A percentile compares a stretch with the other conserved stretches of the same genome.
phyloP scores from a whole-genome alignment of 2,113 vertebrate species.

The Archocentrus centrarchus region DNA sequence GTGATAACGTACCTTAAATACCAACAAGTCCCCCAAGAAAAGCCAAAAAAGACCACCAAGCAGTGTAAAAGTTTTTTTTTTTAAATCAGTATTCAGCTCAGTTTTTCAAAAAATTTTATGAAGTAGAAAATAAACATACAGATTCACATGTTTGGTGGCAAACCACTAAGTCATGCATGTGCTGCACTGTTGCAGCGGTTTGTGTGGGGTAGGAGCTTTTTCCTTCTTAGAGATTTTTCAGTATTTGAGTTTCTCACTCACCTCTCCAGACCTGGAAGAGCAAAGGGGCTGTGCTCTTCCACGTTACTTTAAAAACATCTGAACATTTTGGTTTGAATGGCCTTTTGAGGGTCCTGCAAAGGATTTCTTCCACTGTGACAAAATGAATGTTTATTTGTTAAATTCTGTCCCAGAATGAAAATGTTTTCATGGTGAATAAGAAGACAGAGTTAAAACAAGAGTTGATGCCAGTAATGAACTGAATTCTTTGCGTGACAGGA shows the following conservation, averaged over 20 bases:
- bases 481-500: not conserved
- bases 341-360: too few species aligned
- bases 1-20: conserved; percentile 41
- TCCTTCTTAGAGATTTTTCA: not conserved
- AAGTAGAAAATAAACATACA: not conserved
- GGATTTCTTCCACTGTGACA: not conserved
- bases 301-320: not conserved
- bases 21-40: not conserved
- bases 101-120: not conserved
- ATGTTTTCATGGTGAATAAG: not conserved
- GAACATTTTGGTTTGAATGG: too few species aligned
- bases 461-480: not conserved
- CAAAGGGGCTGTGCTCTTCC: too few species aligned
- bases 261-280: not conserved
- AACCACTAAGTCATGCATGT: not conserved
- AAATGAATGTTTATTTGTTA: not conserved
- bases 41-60: not conserved
- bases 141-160: not conserved
- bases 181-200: not conserved
- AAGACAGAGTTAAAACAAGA: not conserved
- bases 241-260: not conserved
- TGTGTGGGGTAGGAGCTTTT: not conserved
- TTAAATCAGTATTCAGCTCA: not conserved
- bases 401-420: conserved; percentile 2
- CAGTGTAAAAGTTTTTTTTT: not conserved